Percentiles rank a stretch among this genome's conserved stretches.
Conservation (phyloP, 2,797 vertebrate genomes). For the Triplophysa bombifrons region DNA sequence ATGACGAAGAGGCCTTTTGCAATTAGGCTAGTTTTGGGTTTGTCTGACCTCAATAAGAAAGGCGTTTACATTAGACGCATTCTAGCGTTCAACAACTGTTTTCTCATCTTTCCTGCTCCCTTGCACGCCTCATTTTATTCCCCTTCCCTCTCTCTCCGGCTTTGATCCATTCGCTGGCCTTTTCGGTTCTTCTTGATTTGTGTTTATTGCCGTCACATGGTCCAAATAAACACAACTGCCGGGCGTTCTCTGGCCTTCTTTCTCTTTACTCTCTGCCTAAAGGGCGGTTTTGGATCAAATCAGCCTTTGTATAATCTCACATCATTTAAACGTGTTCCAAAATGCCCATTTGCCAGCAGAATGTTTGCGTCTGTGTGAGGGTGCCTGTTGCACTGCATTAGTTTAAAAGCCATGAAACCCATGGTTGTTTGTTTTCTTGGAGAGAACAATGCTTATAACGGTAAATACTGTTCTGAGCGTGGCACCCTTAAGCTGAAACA, state of each 20-base stretch:
- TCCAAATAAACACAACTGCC: slow-evolving; percentile 45
- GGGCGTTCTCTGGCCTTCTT: slow-evolving; percentile 13
- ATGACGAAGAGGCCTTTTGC: neutral
- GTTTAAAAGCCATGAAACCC: slow-evolving; percentile 20
- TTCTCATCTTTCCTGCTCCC: slow-evolving; percentile 47
- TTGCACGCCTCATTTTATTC: slow-evolving; percentile 39
- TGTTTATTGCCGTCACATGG: slow-evolving; percentile 53
- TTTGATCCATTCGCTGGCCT: slow-evolving; percentile 36
- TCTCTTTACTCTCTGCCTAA: slow-evolving; percentile 50
- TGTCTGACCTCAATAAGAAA: no score
- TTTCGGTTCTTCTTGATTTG: slow-evolving; percentile 44
- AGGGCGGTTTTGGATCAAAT: slow-evolving; percentile 57
- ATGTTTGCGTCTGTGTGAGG: slow-evolving; percentile 7
- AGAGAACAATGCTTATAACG: slow-evolving; percentile 7
- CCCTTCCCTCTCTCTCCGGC: slow-evolving; percentile 40
- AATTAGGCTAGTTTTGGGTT: no score
- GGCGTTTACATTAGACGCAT: neutral
- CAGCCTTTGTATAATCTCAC: slow-evolving; percentile 43
- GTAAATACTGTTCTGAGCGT: neutral
- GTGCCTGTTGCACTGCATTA: slow-evolving; percentile 21
- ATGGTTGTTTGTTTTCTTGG: slow-evolving; percentile 8
- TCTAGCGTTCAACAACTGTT: slow-evolving; percentile 12
- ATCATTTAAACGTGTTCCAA: slow-evolving; percentile 32
- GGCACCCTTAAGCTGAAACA: slow-evolving; percentile 1
- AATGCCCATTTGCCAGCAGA: slow-evolving; percentile 9